These are phyloP conservation scores for Noctua janthe DNA, from an alignment of 2,888 invertebrate genomes.

Conservation along the genomic window DNA sequence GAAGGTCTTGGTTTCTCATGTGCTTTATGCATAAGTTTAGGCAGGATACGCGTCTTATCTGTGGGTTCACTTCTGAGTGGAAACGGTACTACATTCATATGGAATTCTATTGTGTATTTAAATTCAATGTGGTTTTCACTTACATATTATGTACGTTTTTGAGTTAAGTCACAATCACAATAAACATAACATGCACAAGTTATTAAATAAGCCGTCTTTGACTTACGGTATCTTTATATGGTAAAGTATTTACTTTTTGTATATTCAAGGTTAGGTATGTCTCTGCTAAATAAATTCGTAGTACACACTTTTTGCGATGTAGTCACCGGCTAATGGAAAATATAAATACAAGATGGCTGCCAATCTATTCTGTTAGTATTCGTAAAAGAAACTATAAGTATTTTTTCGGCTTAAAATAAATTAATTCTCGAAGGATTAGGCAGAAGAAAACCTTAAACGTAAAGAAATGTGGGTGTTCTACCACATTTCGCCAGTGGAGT, in stretches of 20 bases:
- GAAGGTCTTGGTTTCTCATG: not conserved
- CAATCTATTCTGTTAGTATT: not conserved
- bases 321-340: not conserved
- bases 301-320: conserved; percentile 1
- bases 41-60: not conserved
- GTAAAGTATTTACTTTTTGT: conserved; percentile 20
- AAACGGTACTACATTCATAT: not conserved
- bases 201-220: not conserved
- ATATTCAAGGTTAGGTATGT: conserved; percentile 21
- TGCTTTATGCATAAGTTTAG: not conserved
- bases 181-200: not conserved
- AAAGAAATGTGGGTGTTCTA: not conserved
- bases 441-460: not conserved
- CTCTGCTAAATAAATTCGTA: conserved; percentile 20
- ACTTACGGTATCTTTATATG: conserved; percentile 1
- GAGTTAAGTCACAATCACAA: not conserved
- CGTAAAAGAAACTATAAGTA: not conserved
- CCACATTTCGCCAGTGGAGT: not conserved
- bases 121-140: not conserved
- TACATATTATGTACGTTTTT: not conserved
- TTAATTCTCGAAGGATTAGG: not conserved
- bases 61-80: not conserved
- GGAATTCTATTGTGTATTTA: not conserved
- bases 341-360: conserved; percentile 26
- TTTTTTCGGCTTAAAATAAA: not conserved